Evolutionary conservation across 2,888 invertebrate species (phyloP).

Genomic region (Scaeva pyrastri): DNA sequence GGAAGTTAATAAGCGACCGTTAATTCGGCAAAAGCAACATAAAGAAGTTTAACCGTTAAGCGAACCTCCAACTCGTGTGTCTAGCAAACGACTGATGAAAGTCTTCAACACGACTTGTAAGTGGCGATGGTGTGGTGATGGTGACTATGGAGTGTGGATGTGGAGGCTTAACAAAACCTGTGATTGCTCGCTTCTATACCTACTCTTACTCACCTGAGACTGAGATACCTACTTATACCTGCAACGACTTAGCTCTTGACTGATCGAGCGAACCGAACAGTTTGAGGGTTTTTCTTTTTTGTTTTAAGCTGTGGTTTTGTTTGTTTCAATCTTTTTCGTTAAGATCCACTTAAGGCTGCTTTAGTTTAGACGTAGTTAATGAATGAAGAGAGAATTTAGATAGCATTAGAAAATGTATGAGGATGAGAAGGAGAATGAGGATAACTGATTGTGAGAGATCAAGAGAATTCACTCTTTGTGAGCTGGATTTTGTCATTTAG

Average conservation of each 20-base stretch:
- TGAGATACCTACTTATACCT: neutral
- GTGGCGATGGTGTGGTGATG: slow-evolving; percentile 34
- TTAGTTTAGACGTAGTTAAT: neutral
- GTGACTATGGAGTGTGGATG: slow-evolving; percentile 52
- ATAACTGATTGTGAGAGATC: neutral
- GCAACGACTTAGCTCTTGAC: neutral
- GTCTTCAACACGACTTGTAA: slow-evolving; percentile 53
- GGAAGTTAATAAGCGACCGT: slow-evolving; percentile 41
- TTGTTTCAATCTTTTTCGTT: slow-evolving; percentile 52
- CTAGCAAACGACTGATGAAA: slow-evolving; percentile 66
- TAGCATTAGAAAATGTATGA: neutral
- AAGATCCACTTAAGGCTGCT: slow-evolving; percentile 1
- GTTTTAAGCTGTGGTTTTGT: slow-evolving; percentile 46
- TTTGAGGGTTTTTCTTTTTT: slow-evolving; percentile 38
- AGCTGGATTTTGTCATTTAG: slow-evolving; percentile 4
- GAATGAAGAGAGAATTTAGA: neutral
- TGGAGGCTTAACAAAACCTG: slow-evolving; percentile 13
- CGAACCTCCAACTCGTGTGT: slow-evolving; percentile 62
- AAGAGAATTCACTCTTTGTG: neutral
- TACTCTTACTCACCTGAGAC: neutral
- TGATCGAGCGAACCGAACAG: neutral
- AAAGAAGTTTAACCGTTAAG: slow-evolving; percentile 28
- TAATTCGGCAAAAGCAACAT: neutral
- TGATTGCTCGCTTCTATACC: slow-evolving; percentile 8
- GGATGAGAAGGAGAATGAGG: neutral